Evolutionary conservation across 35 echinoderm and acorn worm species (phyloP).

Genomic region (Patiria miniata): DNA sequence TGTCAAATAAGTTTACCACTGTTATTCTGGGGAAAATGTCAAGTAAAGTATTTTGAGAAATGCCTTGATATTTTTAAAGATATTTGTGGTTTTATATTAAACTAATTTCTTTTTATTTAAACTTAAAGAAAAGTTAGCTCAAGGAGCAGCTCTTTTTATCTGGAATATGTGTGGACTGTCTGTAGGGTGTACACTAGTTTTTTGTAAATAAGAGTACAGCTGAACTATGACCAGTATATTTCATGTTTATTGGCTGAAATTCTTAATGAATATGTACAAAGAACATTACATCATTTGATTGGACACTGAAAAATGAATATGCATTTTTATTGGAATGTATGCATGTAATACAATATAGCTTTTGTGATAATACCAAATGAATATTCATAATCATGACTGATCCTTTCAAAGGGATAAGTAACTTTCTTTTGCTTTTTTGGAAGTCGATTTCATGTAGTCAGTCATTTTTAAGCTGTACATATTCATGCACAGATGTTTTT

Average conservation of each 20-base stretch:
- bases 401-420: no score
- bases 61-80: no score
- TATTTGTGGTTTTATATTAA: no score
- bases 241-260: conserved; percentile 21
- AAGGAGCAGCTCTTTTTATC: not conserved
- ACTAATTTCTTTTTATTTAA: conserved; percentile 9
- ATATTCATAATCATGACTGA: no score
- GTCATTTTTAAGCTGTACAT: conserved; percentile 7
- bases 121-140: not conserved
- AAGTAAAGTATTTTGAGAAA: no score
- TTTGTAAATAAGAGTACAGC: conserved; percentile 10
- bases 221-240: not conserved
- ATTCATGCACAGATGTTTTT: conserved; percentile 1
- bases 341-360: no score
- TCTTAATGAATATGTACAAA: not conserved
- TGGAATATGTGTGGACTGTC: conserved; percentile 1
- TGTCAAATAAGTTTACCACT: no score
- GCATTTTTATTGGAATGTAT: no score
- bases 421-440: no score
- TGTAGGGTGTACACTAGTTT: not conserved
- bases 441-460: no score
- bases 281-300: not conserved
- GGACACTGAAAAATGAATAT: conserved; percentile 21
- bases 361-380: no score
- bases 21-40: no score